Percentiles rank a stretch among this genome's conserved stretches.
These are phyloP conservation scores for Neogobius melanostomus DNA, from an alignment of 2,113 vertebrate genomes.

Conservation along the genomic window DNA sequence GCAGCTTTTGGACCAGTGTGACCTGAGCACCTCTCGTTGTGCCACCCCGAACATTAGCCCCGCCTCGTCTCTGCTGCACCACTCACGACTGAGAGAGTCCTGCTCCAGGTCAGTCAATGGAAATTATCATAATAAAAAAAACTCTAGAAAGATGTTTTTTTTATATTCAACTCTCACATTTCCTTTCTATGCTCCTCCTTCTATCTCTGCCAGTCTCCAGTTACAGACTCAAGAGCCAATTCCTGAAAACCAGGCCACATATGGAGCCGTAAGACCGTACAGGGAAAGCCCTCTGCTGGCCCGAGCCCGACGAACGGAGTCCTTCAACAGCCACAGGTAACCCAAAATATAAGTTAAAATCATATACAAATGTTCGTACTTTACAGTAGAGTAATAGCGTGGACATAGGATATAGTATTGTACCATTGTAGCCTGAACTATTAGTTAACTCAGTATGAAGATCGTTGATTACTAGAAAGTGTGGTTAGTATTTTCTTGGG, in stretches of 20 bases:
- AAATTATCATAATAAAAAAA: not conserved
- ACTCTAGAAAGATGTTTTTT: too few species aligned
- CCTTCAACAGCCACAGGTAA: conserved; percentile 88
- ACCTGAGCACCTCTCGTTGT: conserved; percentile 93
- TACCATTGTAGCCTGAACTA: too few species aligned
- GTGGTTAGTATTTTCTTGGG: too few species aligned
- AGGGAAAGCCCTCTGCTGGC: conserved; percentile 94
- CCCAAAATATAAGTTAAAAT: too few species aligned
- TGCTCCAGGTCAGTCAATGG: conserved; percentile 83
- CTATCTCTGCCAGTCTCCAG: conserved; percentile 81
- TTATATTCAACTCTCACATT: not conserved
- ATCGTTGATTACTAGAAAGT: too few species aligned
- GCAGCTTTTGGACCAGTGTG: conserved; percentile 94
- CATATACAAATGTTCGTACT: too few species aligned
- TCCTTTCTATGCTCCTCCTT: not conserved
- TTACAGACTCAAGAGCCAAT: conserved; percentile 84
- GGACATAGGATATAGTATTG: too few species aligned
- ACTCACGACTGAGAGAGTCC: conserved; percentile 89
- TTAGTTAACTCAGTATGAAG: too few species aligned
- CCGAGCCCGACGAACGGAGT: conserved; percentile 90
- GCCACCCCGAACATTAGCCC: conserved; percentile 97
- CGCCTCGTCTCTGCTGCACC: conserved; percentile 91
- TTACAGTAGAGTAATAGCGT: too few species aligned
- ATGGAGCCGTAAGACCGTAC: conserved; percentile 89
- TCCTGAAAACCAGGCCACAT: conserved; percentile 83